A percentile compares a stretch with the other conserved stretches of the same genome.
These are phyloP conservation scores for Enteromius afrohamiltoni DNA, from an alignment of 2,797 vertebrate species.

Conservation along the genomic window DNA sequence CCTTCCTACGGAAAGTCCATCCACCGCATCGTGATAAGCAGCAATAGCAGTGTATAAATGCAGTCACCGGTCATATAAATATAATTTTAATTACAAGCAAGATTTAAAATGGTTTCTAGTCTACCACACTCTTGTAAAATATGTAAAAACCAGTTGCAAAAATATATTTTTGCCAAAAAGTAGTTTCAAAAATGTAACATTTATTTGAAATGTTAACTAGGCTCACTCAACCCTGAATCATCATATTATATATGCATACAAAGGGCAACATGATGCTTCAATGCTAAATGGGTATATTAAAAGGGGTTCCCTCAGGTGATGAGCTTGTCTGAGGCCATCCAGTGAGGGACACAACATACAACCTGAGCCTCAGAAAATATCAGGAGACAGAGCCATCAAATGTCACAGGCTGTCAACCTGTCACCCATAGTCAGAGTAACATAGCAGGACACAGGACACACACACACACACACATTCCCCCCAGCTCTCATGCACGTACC, in stretches of 20 bases:
- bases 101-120: background rate
- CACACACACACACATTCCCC: constrained; percentile 5
- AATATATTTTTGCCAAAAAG: background rate
- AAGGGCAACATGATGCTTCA: constrained; percentile 3
- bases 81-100: background rate
- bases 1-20: too few species aligned
- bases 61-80: too few species aligned
- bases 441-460: constrained; percentile 4
- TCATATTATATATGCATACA: background rate
- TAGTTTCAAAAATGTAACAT: background rate
- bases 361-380: constrained; percentile 40
- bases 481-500: constrained; percentile 47
- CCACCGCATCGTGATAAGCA: too few species aligned
- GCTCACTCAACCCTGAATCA: background rate
- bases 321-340: constrained; percentile 1
- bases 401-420: constrained; percentile 46
- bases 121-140: background rate
- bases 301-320: constrained; percentile 15
- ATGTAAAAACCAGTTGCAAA: background rate
- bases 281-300: constrained; percentile 9
- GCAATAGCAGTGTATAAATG: too few species aligned
- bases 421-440: constrained; percentile 34
- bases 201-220: constrained; percentile 7
- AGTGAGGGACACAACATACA: constrained; percentile 10
- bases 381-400: constrained; percentile 41